phyloP scores from a whole-genome alignment of 1,140 invertebrate species.

The Drosophila neocordata region DNA sequence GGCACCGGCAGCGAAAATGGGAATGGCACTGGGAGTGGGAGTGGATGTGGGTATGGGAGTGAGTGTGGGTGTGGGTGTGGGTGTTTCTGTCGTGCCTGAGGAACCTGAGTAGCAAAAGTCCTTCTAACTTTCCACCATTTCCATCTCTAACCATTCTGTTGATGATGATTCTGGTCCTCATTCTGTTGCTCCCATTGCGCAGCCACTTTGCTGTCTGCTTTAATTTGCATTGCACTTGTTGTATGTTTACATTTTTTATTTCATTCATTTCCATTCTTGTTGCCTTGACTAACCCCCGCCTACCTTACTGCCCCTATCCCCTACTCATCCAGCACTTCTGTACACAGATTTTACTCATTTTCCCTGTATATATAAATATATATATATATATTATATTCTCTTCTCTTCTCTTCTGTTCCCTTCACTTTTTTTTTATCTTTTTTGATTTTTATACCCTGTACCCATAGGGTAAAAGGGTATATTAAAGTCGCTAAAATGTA shows the following conservation, averaged over 20 bases:
- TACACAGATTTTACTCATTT: not conserved
- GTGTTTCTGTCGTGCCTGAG: not conserved
- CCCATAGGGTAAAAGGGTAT: too few relatives aligned
- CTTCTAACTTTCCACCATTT: not conserved
- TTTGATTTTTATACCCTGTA: too few relatives aligned
- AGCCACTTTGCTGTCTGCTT: constrained; percentile 79
- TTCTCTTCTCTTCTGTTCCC: too few relatives aligned
- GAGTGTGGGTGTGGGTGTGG: too few relatives aligned
- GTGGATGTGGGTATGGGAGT: too few relatives aligned
- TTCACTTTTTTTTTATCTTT: constrained; percentile 31
- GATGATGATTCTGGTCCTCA: not conserved
- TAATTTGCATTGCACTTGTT: constrained; percentile 80
- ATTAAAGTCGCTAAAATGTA: too few relatives aligned
- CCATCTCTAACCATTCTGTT: not conserved
- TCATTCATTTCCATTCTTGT: constrained; percentile 79
- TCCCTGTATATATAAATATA: constrained; percentile 7
- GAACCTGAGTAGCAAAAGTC: not conserved
- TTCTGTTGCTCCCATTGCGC: constrained; percentile 25
- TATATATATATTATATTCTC: not conserved
- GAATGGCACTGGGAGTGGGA: not conserved
- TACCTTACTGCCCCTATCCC: not conserved
- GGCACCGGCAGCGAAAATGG: constrained; percentile 25
- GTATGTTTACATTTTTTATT: constrained; percentile 81
- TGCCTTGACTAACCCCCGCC: constrained; percentile 31
- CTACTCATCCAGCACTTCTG: not conserved